Evolutionary conservation across 2,797 vertebrate species (phyloP), one percentile per base, ranked within the genome.

Genomic region (Argentina silus): DNA sequence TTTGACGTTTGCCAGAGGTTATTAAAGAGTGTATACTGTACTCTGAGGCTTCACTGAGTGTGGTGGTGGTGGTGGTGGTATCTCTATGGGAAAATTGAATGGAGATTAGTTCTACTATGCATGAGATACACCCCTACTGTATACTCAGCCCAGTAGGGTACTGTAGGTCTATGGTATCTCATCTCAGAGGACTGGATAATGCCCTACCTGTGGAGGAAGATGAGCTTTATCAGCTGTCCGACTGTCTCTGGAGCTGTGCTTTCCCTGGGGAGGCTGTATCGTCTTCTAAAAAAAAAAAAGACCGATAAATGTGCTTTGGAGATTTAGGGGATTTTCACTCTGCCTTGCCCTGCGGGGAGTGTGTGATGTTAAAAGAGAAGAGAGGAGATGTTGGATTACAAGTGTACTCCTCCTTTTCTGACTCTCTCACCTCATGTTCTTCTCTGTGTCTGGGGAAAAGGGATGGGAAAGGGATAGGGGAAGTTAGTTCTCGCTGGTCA

Each of bases 141-240:
- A 17, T 27, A 50, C 48, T 19, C 65, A 27, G 48, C 65, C 47
- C 47, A 15, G 23, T 23, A 23, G 47, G 48, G 47, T 27, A n/a
- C 47, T 64, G 10, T 78, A 70, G 70, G 36, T 42, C 60, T 42
- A n/a, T 62, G 61, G 15, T 15, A 5, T 21, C 51, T 55, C 50
- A 68, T 56, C n/a, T 68, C 50, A 43, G 23, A 55, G 14, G 81
- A 70, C 76, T 74, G 76, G n/a, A n/a, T n/a, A n/a, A n/a, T n/a
- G 76, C 74, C 44, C 68, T 78, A 77, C 71, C 51, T 78, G 72
- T 53, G 2, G 72, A 75, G 75, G 23, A 82, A 70, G 64, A 72
- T 42, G 78, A 68, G 72, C 50, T 75, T 84, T 82, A 86, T 85
- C 86, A 74, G 57, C 70, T 78, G 70, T 81, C 73, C 56, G 60